Conservation (phyloP, 2,888 invertebrate species). For the Leptopilina myrica region DNA sequence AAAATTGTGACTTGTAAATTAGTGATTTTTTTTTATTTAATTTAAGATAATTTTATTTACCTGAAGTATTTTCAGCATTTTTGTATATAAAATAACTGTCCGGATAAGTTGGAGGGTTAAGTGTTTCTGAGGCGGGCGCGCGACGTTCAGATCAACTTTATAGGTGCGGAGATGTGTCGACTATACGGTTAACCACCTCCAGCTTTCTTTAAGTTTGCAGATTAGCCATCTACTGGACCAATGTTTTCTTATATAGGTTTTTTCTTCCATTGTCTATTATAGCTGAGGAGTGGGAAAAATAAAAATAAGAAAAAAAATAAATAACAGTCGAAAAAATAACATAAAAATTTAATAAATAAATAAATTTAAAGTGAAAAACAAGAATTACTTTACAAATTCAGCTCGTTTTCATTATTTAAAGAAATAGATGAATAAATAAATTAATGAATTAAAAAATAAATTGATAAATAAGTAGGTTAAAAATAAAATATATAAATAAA, state of each 20-base stretch:
- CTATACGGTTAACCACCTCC: constrained; percentile 56
- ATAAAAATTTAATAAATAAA: not conserved
- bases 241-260: not conserved
- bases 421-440: too few species aligned
- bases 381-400: too few species aligned
- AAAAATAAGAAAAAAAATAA: not conserved
- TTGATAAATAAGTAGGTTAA: too few species aligned
- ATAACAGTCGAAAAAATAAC: not conserved
- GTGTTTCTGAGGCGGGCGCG: constrained; percentile 75
- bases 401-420: too few species aligned
- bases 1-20: not conserved
- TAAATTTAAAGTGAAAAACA: not conserved
- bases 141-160: constrained; percentile 73
- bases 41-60: not conserved
- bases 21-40: not conserved
- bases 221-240: constrained; percentile 3
- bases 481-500: too few species aligned
- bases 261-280: constrained; percentile 1
- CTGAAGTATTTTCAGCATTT: constrained; percentile 39
- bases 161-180: constrained; percentile 63
- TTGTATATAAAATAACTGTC: not conserved
- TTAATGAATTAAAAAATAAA: too few species aligned
- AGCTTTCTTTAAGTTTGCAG: constrained; percentile 41
- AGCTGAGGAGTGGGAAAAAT: not conserved
- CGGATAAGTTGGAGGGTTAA: constrained; percentile 69